A percentile compares a stretch with the other conserved stretches of the same genome.
Evolutionary conservation across 2,888 invertebrate species (phyloP).

Genomic region (Sycophila texana): DNA sequence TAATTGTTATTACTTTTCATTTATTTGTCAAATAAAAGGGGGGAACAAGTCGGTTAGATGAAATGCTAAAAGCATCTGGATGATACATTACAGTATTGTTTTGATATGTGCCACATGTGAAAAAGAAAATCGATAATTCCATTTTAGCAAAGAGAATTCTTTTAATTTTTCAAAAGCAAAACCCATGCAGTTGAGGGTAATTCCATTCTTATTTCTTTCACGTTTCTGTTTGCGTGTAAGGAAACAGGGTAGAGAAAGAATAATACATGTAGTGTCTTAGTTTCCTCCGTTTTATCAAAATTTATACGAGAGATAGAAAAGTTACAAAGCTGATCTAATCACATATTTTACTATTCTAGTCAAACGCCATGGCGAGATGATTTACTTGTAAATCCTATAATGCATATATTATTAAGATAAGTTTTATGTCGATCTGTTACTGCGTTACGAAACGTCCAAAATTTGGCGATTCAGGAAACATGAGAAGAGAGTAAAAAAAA

Average conservation of each 20-base stretch:
- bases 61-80: too few species aligned
- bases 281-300: slow-evolving; percentile 25
- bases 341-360: slow-evolving; percentile 36
- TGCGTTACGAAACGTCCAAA: slow-evolving; percentile 17
- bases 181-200: slow-evolving; percentile 57
- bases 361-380: slow-evolving; percentile 30
- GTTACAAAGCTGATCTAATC: neutral
- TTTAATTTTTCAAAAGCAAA: neutral
- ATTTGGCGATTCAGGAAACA: slow-evolving; percentile 29
- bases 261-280: slow-evolving; percentile 19
- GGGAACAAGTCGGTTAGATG: too few species aligned
- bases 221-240: slow-evolving; percentile 32
- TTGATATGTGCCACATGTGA: slow-evolving; percentile 41
- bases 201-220: slow-evolving; percentile 23
- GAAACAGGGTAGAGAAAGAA: slow-evolving; percentile 39
- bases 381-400: slow-evolving; percentile 44
- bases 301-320: slow-evolving; percentile 3
- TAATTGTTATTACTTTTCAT: too few species aligned
- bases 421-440: slow-evolving; percentile 43
- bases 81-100: slow-evolving; percentile 53
- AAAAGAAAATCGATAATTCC: slow-evolving; percentile 9
- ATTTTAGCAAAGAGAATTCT: slow-evolving; percentile 4
- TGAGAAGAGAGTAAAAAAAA: neutral
- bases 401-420: slow-evolving; percentile 43
- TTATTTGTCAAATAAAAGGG: too few species aligned